Evolutionary conservation across 1,140 invertebrate genomes (phyloP).

Genomic region (Aplysia californica): DNA sequence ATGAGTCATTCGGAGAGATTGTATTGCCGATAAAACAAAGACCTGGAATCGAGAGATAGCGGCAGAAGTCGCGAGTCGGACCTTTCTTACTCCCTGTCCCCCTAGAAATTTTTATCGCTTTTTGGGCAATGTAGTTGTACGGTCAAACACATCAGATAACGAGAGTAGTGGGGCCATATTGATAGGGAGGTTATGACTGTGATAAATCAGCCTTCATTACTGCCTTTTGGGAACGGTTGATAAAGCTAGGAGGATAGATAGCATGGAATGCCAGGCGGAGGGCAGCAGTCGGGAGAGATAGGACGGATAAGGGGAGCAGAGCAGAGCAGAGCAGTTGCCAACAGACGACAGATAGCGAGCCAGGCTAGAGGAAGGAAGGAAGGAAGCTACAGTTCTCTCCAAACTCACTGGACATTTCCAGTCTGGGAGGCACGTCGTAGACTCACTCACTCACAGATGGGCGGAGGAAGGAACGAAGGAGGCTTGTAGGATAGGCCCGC

Average conservation of each 20-base stretch:
- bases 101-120: conserved; percentile 16
- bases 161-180: background rate
- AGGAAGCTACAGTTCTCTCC: no score
- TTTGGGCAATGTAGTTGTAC: background rate
- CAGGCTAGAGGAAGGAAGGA: background rate
- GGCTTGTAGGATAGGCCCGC: no score
- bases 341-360: background rate
- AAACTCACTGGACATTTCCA: no score
- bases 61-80: no score
- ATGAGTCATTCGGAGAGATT: no score
- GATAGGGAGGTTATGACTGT: conserved; percentile 6
- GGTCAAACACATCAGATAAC: background rate
- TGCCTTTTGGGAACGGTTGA: background rate
- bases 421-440: no score
- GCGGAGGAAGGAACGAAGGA: no score
- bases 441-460: no score
- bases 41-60: no score
- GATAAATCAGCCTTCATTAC: conserved; percentile 16
- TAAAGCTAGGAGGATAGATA: background rate
- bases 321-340: background rate
- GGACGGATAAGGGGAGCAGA: background rate
- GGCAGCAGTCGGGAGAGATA: background rate
- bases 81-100: no score
- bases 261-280: background rate
- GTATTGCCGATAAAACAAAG: no score